phyloP scores from a whole-genome alignment of 2,113 vertebrate species.

The Rhynchomys soricoides region DNA sequence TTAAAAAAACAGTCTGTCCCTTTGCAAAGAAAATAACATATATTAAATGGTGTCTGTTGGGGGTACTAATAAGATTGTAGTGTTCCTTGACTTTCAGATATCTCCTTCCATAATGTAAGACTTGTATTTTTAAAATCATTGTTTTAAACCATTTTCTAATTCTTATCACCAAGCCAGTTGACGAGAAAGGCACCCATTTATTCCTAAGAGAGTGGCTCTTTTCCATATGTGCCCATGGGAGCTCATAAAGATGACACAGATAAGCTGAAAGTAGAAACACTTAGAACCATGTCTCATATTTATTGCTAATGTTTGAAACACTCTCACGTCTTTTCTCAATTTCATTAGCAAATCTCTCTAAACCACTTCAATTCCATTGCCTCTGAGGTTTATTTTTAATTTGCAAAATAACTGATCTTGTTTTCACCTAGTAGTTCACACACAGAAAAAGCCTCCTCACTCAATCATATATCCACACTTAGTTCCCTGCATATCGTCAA shows the following conservation, averaged over 20 bases:
- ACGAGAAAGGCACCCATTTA: conserved; percentile 56
- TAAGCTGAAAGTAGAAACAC: not conserved
- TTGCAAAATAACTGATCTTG: conserved; percentile 45
- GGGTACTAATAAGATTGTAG: not conserved
- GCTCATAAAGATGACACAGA: not conserved
- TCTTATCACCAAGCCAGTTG: not conserved
- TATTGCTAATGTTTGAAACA: conserved; percentile 22
- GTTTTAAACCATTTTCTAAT: not conserved
- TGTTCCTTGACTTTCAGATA: conserved; percentile 62
- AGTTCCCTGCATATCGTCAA: not conserved
- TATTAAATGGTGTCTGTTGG: conserved; percentile 61
- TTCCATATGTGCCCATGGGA: not conserved
- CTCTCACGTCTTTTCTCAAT: not conserved
- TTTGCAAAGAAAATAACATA: not conserved
- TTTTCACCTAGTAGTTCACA: conserved; percentile 36
- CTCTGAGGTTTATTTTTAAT: conserved; percentile 68
- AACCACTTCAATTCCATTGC: conserved; percentile 6
- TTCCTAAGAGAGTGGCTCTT: rapidly evolving
- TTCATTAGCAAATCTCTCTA: conserved; percentile 21
- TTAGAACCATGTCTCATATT: not conserved
- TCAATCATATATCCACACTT: conserved; percentile 17
- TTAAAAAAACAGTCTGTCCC: conserved; percentile 48
- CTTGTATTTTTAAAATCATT: conserved; percentile 57
- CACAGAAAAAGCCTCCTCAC: not conserved
- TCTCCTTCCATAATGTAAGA: not conserved